These are phyloP conservation scores for Microcebus griseorufus DNA, from an alignment of 2,113 vertebrate species.

Conservation along the genomic window DNA sequence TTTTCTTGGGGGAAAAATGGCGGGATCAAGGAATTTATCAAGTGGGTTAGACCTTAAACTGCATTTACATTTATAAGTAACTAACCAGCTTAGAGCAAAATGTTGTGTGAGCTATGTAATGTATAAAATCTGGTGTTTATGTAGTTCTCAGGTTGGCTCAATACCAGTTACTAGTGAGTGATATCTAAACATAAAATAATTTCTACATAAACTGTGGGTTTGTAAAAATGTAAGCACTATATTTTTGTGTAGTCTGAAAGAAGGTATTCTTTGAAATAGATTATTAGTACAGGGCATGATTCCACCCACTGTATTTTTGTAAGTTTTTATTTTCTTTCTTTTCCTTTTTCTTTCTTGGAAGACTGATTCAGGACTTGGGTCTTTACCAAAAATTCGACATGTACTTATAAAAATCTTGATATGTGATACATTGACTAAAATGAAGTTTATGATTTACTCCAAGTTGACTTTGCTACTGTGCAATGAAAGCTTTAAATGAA, in stretches of 20 bases:
- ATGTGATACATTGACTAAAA: slow-evolving; percentile 65
- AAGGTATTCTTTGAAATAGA: slow-evolving; percentile 74
- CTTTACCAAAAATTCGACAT: slow-evolving; percentile 73
- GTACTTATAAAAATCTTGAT: slow-evolving; percentile 73
- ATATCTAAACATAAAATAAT: slow-evolving; percentile 87
- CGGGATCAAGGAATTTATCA: not conserved
- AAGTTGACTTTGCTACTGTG: slow-evolving; percentile 72
- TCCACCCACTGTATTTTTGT: slow-evolving; percentile 48
- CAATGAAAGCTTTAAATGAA: slow-evolving; percentile 71
- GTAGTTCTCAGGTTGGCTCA: slow-evolving; percentile 79
- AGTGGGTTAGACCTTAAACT: slow-evolving; percentile 62
- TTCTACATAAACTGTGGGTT: slow-evolving; percentile 84
- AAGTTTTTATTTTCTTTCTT: not conserved
- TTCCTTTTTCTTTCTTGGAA: slow-evolving; percentile 25
- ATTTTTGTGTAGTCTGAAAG: slow-evolving; percentile 80
- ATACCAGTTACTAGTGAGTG: slow-evolving; percentile 82
- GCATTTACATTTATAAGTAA: slow-evolving; percentile 70
- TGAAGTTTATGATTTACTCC: slow-evolving; percentile 73
- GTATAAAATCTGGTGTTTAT: slow-evolving; percentile 84
- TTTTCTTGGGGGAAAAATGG: slow-evolving; percentile 64
- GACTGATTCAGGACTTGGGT: slow-evolving; percentile 59
- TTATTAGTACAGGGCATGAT: slow-evolving; percentile 64
- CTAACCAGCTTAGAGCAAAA: slow-evolving; percentile 56
- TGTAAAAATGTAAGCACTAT: slow-evolving; percentile 81
- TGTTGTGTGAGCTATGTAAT: slow-evolving; percentile 75